Evolutionary conservation across 2,797 vertebrate genomes (phyloP).

Genomic region (Poecilia velifera): DNA sequence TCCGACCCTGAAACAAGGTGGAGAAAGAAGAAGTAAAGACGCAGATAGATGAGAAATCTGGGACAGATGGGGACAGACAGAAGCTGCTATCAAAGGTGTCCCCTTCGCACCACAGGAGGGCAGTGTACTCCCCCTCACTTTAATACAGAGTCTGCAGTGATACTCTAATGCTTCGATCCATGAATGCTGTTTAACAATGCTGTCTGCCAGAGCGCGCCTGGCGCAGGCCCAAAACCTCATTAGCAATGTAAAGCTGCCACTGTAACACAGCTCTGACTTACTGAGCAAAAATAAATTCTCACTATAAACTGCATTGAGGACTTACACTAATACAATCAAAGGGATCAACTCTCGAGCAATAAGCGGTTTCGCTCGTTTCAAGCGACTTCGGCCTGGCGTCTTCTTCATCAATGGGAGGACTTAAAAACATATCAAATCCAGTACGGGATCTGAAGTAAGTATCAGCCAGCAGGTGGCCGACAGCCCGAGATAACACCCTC

Average conservation of each 20-base stretch:
- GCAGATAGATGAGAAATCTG: constrained; percentile 23
- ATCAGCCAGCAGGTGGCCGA: constrained; percentile 24
- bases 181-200: constrained; percentile 67
- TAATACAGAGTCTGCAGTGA: constrained; percentile 55
- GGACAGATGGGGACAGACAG: constrained; percentile 73
- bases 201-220: constrained; percentile 51
- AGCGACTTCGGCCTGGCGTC: constrained; percentile 21
- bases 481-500: constrained; percentile 57
- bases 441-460: constrained; percentile 32
- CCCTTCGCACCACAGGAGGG: constrained; percentile 70
- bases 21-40: constrained; percentile 81
- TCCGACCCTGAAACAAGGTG: constrained; percentile 88
- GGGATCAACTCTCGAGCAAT: constrained; percentile 30
- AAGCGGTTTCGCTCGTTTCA: constrained; percentile 21
- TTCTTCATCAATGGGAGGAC: constrained; percentile 24
- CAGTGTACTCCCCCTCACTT: constrained; percentile 60
- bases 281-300: constrained; percentile 57
- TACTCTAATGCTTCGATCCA: constrained; percentile 67
- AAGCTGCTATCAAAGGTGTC: constrained; percentile 34
- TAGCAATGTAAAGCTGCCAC: constrained; percentile 72
- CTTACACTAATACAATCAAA: constrained; percentile 36
- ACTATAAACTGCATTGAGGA: constrained; percentile 53
- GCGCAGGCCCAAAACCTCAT: constrained; percentile 55
- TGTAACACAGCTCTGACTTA: constrained; percentile 47
- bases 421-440: constrained; percentile 50